A percentile compares a stretch with the other conserved stretches of the same genome.
Evolutionary conservation across 2,113 vertebrate species (phyloP).

Genomic region (Tachuris rubrigastra): DNA sequence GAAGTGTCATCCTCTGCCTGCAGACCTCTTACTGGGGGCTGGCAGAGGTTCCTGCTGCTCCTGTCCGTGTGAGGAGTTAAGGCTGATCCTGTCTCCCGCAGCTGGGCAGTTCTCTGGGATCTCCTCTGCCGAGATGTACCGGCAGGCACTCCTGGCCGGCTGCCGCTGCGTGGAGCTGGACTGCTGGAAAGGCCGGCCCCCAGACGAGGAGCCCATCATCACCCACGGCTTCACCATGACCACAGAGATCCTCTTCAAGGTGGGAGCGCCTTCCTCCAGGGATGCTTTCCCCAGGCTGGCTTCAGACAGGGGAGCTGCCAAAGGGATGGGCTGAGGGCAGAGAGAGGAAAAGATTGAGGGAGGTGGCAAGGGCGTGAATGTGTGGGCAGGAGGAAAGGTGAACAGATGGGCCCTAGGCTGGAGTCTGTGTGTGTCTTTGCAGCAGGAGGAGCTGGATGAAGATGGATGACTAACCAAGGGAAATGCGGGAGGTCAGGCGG

Average conservation of each 20-base stretch:
- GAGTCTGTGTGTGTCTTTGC: neutral
- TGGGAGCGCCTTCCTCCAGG: neutral
- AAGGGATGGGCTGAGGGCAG: neutral
- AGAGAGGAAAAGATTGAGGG: neutral
- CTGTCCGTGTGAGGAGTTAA: neutral
- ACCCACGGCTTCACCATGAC: slow-evolving; percentile 99
- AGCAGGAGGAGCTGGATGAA: neutral
- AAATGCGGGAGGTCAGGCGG: neutral
- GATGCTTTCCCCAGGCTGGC: neutral
- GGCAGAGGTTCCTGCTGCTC: neutral
- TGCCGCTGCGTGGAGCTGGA: slow-evolving; percentile 97
- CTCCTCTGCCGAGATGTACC: slow-evolving; percentile 97
- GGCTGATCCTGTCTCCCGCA: slow-evolving; percentile 14
- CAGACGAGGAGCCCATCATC: slow-evolving; percentile 95
- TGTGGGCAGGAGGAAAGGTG: neutral
- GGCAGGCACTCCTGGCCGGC: slow-evolving; percentile 90
- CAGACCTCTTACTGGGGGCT: neutral
- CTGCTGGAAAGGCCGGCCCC: slow-evolving; percentile 96
- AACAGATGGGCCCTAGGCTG: neutral
- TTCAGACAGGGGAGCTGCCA: neutral
- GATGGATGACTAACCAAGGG: neutral
- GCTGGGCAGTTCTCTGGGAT: slow-evolving; percentile 94
- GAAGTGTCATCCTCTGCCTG: neutral
- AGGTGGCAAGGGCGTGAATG: neutral
- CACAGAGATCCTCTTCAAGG: slow-evolving; percentile 97